These are phyloP conservation scores for Phthorimaea operculella DNA, from an alignment of 1,140 invertebrate species.

Conservation along the genomic window DNA sequence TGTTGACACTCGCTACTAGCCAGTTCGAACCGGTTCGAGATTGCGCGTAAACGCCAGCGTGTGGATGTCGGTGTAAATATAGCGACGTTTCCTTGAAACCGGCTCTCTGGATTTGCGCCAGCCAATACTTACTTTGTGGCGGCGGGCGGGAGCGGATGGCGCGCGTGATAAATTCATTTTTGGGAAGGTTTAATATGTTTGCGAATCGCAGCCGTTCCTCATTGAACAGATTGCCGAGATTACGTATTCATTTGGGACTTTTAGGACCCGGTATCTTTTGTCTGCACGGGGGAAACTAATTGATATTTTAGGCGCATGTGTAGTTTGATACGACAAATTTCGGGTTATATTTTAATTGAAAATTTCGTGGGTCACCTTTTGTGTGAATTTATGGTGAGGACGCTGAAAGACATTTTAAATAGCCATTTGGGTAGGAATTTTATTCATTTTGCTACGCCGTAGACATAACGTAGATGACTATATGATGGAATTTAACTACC, in stretches of 20 bases:
- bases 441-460: too few relatives aligned
- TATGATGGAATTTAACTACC: not conserved
- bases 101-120: too few relatives aligned
- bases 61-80: too few relatives aligned
- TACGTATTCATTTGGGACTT: constrained; percentile 65
- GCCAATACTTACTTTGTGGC: too few relatives aligned
- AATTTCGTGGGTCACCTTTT: not conserved
- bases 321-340: constrained; percentile 25
- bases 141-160: too few relatives aligned
- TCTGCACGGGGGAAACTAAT: constrained; percentile 38
- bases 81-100: too few relatives aligned
- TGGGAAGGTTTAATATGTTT: constrained; percentile 64
- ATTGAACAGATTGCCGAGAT: constrained; percentile 65
- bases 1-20: too few relatives aligned
- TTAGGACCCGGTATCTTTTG: constrained; percentile 59
- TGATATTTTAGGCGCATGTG: constrained; percentile 50
- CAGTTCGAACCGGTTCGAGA: too few relatives aligned
- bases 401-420: not conserved
- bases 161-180: constrained; percentile 64
- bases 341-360: not conserved
- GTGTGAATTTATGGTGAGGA: not conserved
- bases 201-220: constrained; percentile 61
- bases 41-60: too few relatives aligned
- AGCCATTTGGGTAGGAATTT: too few relatives aligned
- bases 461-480: not conserved